phyloP scores from a whole-genome alignment of 2,113 vertebrate genomes.

The Rana temporaria region DNA sequence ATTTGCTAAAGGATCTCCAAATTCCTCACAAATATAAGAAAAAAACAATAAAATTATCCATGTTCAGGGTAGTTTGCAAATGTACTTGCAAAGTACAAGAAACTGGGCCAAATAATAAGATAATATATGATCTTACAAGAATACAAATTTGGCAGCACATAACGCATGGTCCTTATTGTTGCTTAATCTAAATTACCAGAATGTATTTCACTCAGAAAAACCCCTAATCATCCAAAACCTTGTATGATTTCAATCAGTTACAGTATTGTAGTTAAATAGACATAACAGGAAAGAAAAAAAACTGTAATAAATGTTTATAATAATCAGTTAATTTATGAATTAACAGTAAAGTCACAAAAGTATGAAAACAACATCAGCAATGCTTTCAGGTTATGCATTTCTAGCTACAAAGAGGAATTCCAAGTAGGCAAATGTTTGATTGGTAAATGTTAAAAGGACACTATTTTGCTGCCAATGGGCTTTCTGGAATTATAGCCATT shows the following conservation, averaged over 20 bases:
- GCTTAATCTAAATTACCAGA: slow-evolving; percentile 11
- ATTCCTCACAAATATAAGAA: too few relatives aligned
- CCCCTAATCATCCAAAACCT: neutral
- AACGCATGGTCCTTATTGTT: neutral
- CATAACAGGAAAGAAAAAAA: neutral
- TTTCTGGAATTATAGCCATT: too few relatives aligned
- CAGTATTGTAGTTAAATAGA: neutral
- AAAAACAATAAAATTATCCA: too few relatives aligned
- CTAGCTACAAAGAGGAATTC: neutral
- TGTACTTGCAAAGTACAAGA: neutral
- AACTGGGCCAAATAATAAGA: too few relatives aligned
- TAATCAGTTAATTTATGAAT: neutral
- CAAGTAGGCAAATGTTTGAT: too few relatives aligned
- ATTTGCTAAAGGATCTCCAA: too few relatives aligned
- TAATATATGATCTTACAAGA: too few relatives aligned
- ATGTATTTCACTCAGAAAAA: slow-evolving; percentile 5
- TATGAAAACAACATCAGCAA: neutral
- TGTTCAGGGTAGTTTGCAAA: too few relatives aligned
- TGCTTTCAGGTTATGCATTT: neutral
- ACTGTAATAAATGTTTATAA: slow-evolving; percentile 22
- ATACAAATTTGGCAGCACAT: too few relatives aligned
- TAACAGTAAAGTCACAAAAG: neutral
- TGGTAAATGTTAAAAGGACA: too few relatives aligned
- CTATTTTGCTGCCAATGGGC: too few relatives aligned
- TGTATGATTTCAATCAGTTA: slow-evolving; percentile 11